Base-by-base conservation (phyloP, 2,797 vertebrate species). In the Silurus aristotelis region DNA sequence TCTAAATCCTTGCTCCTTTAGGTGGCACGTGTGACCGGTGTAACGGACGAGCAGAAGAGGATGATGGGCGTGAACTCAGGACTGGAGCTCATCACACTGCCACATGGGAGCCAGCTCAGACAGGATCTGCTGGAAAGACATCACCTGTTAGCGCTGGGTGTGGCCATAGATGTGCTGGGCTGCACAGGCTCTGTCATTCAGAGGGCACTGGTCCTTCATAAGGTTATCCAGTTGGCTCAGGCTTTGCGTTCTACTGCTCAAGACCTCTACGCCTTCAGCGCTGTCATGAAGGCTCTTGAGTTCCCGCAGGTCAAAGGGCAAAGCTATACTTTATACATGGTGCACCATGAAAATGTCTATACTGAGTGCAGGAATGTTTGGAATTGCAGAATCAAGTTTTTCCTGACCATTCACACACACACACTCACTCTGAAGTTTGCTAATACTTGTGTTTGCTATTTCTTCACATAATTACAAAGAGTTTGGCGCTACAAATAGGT, bases 261-360 rank as follows among this genome's bases (percentile, higher is more conserved):
- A 15, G 92, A 98, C 91, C 94, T 97, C 60, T 96, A 94, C 60
- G 95, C 95, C 70, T 95, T 98, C 92, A 97, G 97, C 0, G 96
- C 96, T 0, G 94, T 98, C 90, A 97, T 98, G 96, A 96, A 96
- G 83, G 96, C 95, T 15, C 93, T 98, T 90, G 96, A 96, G 87
- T 90, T 97, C 93, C 96, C 96, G 58, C 96, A 97, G 96, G 97
- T 97, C 78, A 85, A 64, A 7, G 96, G 97, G n/a, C 81, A 85
- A 31, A n/a, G 43, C 55, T n/a, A 10, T 52, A 52, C 48, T 52
- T 8, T 60, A 52, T 25, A 63, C 46, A 38, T 77, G 15, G 12
- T 64, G 22, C 22, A 48, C 20, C 14, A 17, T 61, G 27, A 76
- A 6, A 17, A 60, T 77, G 38, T 38, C 38, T 38, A 38, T 38